These are phyloP conservation scores for Venturia canescens DNA, from an alignment of 1,140 invertebrate species.

Conservation along the genomic window DNA sequence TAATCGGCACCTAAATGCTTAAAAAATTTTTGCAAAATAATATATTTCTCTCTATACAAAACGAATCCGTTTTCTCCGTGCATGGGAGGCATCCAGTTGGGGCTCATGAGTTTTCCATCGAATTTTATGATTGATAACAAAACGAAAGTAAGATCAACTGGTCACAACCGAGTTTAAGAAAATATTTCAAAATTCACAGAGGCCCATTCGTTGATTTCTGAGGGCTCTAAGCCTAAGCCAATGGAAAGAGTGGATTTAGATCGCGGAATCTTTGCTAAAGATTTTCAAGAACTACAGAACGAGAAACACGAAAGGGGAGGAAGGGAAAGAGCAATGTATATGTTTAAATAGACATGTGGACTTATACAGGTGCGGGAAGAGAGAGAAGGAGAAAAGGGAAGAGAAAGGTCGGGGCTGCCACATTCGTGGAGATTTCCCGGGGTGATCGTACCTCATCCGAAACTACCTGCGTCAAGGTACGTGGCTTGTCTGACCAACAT, in stretches of 20 bases:
- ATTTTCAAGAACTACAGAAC: neutral
- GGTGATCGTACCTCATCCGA: slow-evolving; percentile 48
- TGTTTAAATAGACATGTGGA: no score
- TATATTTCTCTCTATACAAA: no score
- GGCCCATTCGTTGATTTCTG: neutral
- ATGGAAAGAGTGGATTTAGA: neutral
- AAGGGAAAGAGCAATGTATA: neutral
- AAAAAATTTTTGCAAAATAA: no score
- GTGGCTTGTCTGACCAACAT: slow-evolving; percentile 43
- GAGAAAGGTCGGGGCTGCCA: slow-evolving; percentile 9
- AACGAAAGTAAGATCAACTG: no score
- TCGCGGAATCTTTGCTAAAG: slow-evolving; percentile 7
- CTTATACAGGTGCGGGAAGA: no score
- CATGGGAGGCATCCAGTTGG: no score
- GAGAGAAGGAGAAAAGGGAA: neutral
- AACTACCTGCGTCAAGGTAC: slow-evolving; percentile 46
- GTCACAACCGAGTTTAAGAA: no score
- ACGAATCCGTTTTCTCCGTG: no score
- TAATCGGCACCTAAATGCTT: no score
- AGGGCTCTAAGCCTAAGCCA: neutral
- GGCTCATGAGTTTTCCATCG: no score
- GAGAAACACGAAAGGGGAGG: neutral
- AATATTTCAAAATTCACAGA: neutral
- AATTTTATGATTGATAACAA: no score
- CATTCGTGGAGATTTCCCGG: slow-evolving; percentile 48